phyloP scores from a whole-genome alignment of 2,113 vertebrate species.

The Phylloscopus whistleri region DNA sequence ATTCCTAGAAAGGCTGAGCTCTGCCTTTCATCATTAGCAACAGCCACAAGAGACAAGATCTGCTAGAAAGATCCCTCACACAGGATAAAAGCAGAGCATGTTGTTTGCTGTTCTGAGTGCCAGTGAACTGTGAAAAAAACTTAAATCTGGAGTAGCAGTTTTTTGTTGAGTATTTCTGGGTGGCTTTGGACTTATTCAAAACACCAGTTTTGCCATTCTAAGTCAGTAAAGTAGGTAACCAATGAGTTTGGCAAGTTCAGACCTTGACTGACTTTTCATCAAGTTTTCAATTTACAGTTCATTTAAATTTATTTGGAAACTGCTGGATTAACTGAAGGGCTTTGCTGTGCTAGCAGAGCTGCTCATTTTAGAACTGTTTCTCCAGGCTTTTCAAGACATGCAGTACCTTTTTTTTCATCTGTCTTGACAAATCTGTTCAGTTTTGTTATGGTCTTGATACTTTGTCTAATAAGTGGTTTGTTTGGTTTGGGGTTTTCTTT shows the following conservation, averaged over 20 bases:
- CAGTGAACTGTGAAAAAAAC: background rate
- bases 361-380: background rate
- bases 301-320: background rate
- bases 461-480: background rate
- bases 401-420: background rate
- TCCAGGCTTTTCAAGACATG: background rate
- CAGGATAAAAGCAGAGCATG: background rate
- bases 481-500: background rate
- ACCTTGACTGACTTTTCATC: background rate
- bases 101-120: background rate
- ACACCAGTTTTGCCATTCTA: background rate
- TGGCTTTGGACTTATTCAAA: background rate
- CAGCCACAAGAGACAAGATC: background rate
- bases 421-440: background rate
- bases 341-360: background rate
- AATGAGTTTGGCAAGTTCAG: background rate
- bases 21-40: background rate
- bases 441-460: background rate
- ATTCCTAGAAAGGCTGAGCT: conserved; percentile 20
- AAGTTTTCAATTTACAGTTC: background rate
- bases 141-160: background rate
- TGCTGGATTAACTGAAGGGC: background rate
- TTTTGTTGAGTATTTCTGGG: background rate
- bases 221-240: background rate
- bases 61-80: background rate